Conservation (phyloP, 2,797 vertebrate genomes). For the Smutsia temminckii region DNA sequence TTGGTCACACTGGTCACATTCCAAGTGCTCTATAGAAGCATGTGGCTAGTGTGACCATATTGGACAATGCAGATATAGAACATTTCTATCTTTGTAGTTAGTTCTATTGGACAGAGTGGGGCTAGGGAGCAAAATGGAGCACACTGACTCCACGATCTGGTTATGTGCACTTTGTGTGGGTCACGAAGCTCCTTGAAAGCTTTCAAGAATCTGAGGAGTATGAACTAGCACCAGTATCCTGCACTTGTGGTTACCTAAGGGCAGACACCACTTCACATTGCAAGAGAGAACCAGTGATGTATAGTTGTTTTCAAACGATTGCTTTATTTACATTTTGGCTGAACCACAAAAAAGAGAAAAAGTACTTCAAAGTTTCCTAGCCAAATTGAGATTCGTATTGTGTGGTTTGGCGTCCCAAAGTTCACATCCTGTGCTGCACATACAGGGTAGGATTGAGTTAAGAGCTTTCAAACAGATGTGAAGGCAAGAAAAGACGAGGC, state of each 20-base stretch:
- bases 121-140: not conserved
- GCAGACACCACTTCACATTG: not conserved
- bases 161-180: not conserved
- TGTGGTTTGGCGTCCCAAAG: not conserved
- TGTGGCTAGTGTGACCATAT: rapidly evolving
- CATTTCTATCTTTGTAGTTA: not conserved
- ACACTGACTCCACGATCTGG: not conserved
- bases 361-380: not conserved
- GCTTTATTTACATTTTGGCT: slow-evolving; percentile 25
- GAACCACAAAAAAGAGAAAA: slow-evolving; percentile 53
- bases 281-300: not conserved
- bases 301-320: not conserved
- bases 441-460: not conserved
- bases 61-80: not conserved
- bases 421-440: not conserved
- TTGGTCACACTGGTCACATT: not conserved
- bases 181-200: not conserved
- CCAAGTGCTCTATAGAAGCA: not conserved
- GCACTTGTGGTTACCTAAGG: not conserved
- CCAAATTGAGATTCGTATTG: not conserved
- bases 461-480: not conserved
- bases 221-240: not conserved
- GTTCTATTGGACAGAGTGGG: not conserved
- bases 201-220: not conserved
- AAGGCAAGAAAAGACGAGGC: not conserved